Conservation (phyloP, 2,888 invertebrate species). For the Chalcis sispes region DNA sequence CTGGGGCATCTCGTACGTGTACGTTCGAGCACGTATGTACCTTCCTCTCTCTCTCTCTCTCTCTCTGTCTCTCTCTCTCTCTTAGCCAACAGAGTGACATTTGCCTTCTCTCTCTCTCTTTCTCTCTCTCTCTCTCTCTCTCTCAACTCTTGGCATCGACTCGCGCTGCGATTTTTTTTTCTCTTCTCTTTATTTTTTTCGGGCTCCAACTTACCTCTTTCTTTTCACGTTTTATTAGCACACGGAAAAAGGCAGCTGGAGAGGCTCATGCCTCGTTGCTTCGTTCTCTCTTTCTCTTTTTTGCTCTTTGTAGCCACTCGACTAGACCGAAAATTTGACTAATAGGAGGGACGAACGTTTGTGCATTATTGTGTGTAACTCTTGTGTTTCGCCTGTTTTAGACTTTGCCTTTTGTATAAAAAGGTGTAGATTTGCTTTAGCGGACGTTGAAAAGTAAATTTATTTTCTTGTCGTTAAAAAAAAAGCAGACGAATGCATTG, state of each 20-base stretch:
- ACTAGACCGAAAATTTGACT: slow-evolving; percentile 29
- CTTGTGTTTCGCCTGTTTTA: neutral
- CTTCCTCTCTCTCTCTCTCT: slow-evolving; percentile 8
- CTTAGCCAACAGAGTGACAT: slow-evolving; percentile 11
- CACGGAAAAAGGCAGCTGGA: slow-evolving; percentile 46
- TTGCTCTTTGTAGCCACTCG: slow-evolving; percentile 46
- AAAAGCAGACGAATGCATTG: neutral
- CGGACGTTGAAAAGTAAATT: neutral
- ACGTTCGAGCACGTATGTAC: slow-evolving; percentile 46
- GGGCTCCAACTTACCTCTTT: slow-evolving; percentile 37
- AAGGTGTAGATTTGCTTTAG: too few relatives aligned
- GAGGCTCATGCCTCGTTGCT: slow-evolving; percentile 22
- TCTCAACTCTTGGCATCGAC: slow-evolving; percentile 37
- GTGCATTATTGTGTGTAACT: neutral
- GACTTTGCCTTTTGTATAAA: neutral
- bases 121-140: neutral
- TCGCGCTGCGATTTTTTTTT: slow-evolving; percentile 30
- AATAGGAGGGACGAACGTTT: neutral
- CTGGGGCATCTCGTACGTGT: slow-evolving; percentile 64
- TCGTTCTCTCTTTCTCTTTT: neutral
- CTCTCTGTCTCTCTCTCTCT: neutral
- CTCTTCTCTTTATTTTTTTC: slow-evolving; percentile 5
- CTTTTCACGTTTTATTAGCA: slow-evolving; percentile 52
- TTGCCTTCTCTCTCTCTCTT: neutral
- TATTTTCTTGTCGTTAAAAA: neutral